Evolutionary conservation across 2,888 invertebrate genomes (phyloP), one percentile per base, ranked within the genome.

Genomic region (Trichogramma dendrolimi): DNA sequence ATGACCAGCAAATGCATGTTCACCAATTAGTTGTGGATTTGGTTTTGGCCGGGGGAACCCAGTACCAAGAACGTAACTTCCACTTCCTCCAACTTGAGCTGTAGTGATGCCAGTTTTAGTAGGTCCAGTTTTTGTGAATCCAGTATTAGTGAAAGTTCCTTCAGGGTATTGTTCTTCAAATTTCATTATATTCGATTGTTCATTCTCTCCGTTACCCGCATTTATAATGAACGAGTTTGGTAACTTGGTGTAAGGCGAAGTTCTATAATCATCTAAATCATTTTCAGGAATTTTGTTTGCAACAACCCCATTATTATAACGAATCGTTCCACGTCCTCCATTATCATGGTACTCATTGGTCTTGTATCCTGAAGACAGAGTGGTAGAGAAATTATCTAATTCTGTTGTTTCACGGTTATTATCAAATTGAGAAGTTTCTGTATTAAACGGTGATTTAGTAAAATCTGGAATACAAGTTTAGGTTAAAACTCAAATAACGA

Each of bases 61-160:
- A 6, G 71, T 69, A 6, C 73, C 72, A n/a, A 73, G 67, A 0
- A 75, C 71, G 41, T 78, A 79, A 55, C 70, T 75, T 1, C 75
- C 78, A 55, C 73, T 75, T 6, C 77, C 78, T 5, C 78, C 76
- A 4, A 77, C 62, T 55, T 73, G 68, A 42, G 77, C 77, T 6
- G 74, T 75, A 3, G 74, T 74, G 53, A 74, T 73, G 4, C 78
- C 77, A 4, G 78, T 78, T 50, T 70, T 76, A 0, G 78, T 78
- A 6, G 72, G 71, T 14, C 77, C 78, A 4, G 74, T 75, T 68
- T 79, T 79, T 0, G 77, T 77, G 50, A 79, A 79, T 41, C 73
- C 75, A 62, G 68, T 71, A 58, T 68, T 69, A 6, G 72, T 72
- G 6, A 63, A 68, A 0, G 59, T 14, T 14, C 62, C 67, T 38